phyloP scores from a whole-genome alignment of 2,113 vertebrate genomes.

The Cryptoleucopteryx plumbea region DNA sequence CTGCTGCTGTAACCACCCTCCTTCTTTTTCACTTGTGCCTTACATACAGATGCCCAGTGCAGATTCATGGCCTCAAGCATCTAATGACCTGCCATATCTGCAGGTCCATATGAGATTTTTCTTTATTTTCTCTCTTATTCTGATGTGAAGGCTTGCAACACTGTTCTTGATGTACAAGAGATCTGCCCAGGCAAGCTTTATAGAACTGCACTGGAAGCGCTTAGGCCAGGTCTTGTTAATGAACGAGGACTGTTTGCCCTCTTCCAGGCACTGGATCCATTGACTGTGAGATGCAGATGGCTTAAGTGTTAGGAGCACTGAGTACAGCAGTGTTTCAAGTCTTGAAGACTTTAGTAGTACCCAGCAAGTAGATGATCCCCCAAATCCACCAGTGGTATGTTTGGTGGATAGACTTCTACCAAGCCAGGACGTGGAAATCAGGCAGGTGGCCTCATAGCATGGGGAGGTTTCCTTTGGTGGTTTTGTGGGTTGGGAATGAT shows the following conservation, averaged over 20 bases:
- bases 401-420: not conserved
- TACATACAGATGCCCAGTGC: not conserved
- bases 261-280: not conserved
- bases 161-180: not conserved
- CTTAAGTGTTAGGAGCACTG: not conserved
- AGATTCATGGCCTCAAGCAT: not conserved
- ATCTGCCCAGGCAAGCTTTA: not conserved
- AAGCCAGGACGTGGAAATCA: accelerated
- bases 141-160: not conserved
- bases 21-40: not conserved
- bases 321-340: not conserved
- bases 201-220: not conserved
- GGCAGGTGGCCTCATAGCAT: not conserved
- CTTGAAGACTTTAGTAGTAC: not conserved
- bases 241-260: not conserved
- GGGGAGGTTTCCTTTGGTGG: not conserved
- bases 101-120: not conserved
- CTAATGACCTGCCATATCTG: not conserved
- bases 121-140: not conserved
- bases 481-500: not conserved
- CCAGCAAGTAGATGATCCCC: not conserved
- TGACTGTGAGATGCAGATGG: not conserved
- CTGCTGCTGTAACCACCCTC: not conserved
- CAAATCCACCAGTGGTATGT: not conserved
- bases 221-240: not conserved